These are phyloP conservation scores for Drosophila leonis DNA, from an alignment of 2,888 invertebrate genomes.

Conservation along the genomic window DNA sequence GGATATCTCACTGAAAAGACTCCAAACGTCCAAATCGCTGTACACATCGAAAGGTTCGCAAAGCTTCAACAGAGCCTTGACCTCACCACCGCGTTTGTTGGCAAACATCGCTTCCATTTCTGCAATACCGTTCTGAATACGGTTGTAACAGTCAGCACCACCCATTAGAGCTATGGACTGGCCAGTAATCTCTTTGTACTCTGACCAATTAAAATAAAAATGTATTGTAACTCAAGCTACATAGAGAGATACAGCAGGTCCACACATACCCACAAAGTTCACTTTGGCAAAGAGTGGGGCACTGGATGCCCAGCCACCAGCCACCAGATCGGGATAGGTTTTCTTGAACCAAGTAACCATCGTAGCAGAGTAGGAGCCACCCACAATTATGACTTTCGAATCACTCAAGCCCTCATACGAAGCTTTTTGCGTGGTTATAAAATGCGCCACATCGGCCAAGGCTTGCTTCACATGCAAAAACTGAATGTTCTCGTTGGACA, in stretches of 20 bases:
- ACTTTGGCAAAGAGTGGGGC: constrained; percentile 89
- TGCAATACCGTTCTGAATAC: constrained; percentile 81
- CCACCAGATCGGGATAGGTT: constrained; percentile 88
- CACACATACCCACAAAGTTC: constrained; percentile 86
- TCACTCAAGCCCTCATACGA: constrained; percentile 79
- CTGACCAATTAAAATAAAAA: constrained; percentile 44
- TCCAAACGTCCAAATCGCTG: constrained; percentile 82
- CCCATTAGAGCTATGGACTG: constrained; percentile 80
- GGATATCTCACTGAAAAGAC: constrained; percentile 82
- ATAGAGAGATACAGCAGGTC: rapidly evolving
- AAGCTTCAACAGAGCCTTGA: constrained; percentile 77
- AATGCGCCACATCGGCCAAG: constrained; percentile 89
- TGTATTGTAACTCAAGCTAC: not conserved
- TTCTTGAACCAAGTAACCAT: constrained; percentile 90
- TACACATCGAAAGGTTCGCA: constrained; percentile 81
- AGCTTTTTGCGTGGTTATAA: constrained; percentile 86
- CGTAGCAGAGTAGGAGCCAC: constrained; percentile 89
- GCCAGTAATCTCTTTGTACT: constrained; percentile 84
- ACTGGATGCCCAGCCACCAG: constrained; percentile 88
- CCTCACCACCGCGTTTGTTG: constrained; percentile 71
- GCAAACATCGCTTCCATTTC: constrained; percentile 79
- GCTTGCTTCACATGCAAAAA: constrained; percentile 89
- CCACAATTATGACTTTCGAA: constrained; percentile 87
- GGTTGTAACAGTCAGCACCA: constrained; percentile 80
- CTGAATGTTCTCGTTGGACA: constrained; percentile 87